Conservation (phyloP, 2,113 vertebrate species). For the Lepus europaeus region DNA sequence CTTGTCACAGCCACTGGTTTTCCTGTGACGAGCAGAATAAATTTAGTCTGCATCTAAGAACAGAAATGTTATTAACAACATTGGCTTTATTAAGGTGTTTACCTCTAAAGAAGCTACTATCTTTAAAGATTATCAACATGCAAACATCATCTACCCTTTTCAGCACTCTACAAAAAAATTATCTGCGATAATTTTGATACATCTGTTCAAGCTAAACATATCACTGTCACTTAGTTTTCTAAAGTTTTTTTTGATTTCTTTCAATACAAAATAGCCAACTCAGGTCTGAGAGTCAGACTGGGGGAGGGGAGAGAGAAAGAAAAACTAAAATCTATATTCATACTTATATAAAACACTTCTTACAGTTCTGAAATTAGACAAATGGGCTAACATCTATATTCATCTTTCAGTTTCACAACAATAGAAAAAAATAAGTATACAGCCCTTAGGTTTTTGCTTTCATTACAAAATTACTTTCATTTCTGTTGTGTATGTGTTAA, state of each 20-base stretch:
- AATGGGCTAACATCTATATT: not conserved
- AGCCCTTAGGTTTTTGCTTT: not conserved
- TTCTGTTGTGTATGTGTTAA: not conserved
- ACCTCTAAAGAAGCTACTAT: not conserved
- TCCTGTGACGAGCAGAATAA: slow-evolving; percentile 87
- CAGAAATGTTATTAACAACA: slow-evolving; percentile 50
- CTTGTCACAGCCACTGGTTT: slow-evolving; percentile 98
- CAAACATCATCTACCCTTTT: slow-evolving; percentile 14
- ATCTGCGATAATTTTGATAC: not conserved
- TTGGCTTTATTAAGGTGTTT: not conserved
- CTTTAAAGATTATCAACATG: not conserved
- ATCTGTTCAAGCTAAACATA: slow-evolving; percentile 38
- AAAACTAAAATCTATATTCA: not conserved
- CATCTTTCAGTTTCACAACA: slow-evolving; percentile 50
- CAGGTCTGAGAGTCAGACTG: not conserved
- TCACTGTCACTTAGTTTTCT: not conserved
- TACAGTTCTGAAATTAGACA: slow-evolving; percentile 33
- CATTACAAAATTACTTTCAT: slow-evolving; percentile 61
- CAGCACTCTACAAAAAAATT: not conserved
- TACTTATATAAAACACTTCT: not conserved
- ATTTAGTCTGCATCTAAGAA: slow-evolving; percentile 63
- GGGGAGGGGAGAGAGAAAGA: not conserved
- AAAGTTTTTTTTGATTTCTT: slow-evolving; percentile 25
- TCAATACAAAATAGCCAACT: not conserved
- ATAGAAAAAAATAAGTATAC: not conserved